Percentiles rank a stretch among this genome's conserved stretches.
Conservation (phyloP, 2,113 vertebrate species). For the Dasyornis broadbenti region DNA sequence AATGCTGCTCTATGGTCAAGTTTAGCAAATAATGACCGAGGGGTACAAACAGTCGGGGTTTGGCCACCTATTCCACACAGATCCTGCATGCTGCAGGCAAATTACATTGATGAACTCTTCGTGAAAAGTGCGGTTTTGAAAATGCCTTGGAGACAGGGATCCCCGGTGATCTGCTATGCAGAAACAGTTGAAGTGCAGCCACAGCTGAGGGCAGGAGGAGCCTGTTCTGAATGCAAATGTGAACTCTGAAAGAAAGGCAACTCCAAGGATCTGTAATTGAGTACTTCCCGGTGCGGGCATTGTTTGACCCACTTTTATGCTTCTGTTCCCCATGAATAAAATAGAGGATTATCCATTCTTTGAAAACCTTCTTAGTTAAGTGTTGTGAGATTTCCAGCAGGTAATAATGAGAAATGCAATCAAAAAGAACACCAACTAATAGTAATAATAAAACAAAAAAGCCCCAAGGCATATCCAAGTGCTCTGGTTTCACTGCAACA, state of each 20-base stretch:
- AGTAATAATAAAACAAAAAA: not conserved
- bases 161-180: not conserved
- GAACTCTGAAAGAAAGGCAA: not conserved
- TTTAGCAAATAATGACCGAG: not conserved
- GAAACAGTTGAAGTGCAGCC: not conserved
- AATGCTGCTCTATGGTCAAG: not conserved
- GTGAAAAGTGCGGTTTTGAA: not conserved
- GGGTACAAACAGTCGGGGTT: not conserved
- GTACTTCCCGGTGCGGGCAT: fast-evolving
- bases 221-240: not conserved
- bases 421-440: not conserved
- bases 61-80: not conserved
- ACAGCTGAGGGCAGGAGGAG: not conserved
- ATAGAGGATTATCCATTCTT: not conserved
- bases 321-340: not conserved
- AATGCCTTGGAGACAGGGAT: not conserved
- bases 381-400: not conserved
- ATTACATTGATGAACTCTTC: not conserved
- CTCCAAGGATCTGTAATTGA: not conserved
- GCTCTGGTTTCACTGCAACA: not conserved
- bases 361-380: not conserved
- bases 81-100: not conserved
- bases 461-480: not conserved
- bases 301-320: not conserved
- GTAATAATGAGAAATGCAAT: not conserved